These are phyloP conservation scores for Scaptomyza hsui DNA, from an alignment of 1,140 invertebrate genomes.

Conservation along the genomic window DNA sequence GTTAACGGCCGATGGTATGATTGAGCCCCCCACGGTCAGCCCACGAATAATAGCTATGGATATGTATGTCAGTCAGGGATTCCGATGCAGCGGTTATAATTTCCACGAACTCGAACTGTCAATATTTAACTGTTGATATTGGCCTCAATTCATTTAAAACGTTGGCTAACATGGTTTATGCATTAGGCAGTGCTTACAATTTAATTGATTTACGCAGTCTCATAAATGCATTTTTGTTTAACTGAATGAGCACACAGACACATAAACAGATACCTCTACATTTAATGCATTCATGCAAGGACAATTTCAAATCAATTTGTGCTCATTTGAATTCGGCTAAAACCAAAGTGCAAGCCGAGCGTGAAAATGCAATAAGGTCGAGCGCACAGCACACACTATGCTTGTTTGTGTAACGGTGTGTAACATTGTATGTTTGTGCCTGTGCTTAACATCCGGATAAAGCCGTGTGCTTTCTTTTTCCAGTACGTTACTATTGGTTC, in stretches of 20 bases:
- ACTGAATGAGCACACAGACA: conserved; percentile 12
- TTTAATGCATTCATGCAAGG: conserved; percentile 34
- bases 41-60: background rate
- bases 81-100: background rate
- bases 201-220: conserved; percentile 55
- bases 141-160: conserved; percentile 19
- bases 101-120: background rate
- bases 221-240: conserved; percentile 44
- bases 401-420: conserved; percentile 3
- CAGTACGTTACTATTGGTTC: too few species aligned
- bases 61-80: conserved; percentile 16
- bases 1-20: conserved; percentile 23
- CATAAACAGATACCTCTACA: background rate
- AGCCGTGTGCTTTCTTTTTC: too few species aligned
- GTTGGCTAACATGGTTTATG: conserved; percentile 51
- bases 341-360: conserved; percentile 65
- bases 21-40: conserved; percentile 1
- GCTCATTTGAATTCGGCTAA: conserved; percentile 65
- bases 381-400: conserved; percentile 28
- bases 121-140: conserved; percentile 17
- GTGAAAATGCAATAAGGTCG: conserved; percentile 58
- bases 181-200: conserved; percentile 42
- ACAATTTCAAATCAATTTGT: conserved; percentile 52
- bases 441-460: background rate
- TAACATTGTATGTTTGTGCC: conserved; percentile 4